A percentile compares a stretch with the other conserved stretches of the same genome.
phyloP scores from a whole-genome alignment of 2,797 vertebrate genomes.

The Iguana delicatissima region DNA sequence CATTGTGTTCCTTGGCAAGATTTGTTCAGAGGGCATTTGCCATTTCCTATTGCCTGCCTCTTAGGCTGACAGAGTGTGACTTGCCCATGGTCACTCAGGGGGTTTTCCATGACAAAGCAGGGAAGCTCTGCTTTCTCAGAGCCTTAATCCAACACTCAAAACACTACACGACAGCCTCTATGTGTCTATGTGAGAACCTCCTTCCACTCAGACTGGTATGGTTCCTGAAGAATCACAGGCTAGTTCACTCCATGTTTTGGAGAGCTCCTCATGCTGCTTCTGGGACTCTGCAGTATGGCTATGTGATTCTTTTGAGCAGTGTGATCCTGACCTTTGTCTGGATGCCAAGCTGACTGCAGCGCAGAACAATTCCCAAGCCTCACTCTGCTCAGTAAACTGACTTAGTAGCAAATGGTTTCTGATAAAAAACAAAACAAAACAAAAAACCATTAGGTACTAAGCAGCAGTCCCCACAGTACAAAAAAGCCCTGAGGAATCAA shows the following conservation, averaged over 20 bases:
- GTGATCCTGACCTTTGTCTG: not conserved
- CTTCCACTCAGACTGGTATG: too few species aligned
- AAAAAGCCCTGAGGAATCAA: not conserved
- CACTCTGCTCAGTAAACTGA: not conserved
- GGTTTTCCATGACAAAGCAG: too few species aligned
- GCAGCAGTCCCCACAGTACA: not conserved
- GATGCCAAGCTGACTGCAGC: not conserved
- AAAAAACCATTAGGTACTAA: not conserved
- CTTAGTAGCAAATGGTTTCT: constrained; percentile 4
- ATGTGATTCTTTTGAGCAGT: not conserved
- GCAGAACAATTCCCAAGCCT: not conserved
- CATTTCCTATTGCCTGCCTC: too few species aligned
- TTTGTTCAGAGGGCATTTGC: too few species aligned
- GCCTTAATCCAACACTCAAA: too few species aligned
- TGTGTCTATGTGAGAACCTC: too few species aligned
- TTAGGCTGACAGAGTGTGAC: too few species aligned
- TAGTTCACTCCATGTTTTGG: not conserved
- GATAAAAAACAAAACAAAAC: not conserved
- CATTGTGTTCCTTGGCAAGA: too few species aligned
- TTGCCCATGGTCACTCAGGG: too few species aligned
- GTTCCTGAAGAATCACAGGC: too few species aligned
- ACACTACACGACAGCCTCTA: too few species aligned
- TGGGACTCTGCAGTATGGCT: not conserved
- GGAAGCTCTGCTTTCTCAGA: too few species aligned
- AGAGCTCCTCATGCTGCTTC: not conserved